These are phyloP conservation scores for Agrotis segetum DNA, from an alignment of 2,888 invertebrate genomes.

Conservation along the genomic window DNA sequence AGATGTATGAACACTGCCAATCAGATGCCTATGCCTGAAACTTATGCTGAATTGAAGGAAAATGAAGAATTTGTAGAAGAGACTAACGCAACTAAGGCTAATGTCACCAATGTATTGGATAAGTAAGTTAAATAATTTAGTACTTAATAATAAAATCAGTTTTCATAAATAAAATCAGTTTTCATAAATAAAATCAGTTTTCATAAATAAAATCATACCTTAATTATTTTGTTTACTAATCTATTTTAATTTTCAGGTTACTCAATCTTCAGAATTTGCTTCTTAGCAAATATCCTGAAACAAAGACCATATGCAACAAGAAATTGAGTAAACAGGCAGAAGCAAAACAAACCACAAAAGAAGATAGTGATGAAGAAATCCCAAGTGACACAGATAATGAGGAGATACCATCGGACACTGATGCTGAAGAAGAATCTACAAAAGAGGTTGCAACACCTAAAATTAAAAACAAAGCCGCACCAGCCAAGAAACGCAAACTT, in stretches of 20 bases:
- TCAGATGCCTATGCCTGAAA: conserved; percentile 93
- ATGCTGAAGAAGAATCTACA: conserved; percentile 79
- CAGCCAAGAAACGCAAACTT: conserved; percentile 88
- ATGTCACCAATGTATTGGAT: conserved; percentile 91
- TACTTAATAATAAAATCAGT: too few species aligned
- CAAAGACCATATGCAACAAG: conserved; percentile 88
- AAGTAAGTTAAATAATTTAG: conserved; percentile 82
- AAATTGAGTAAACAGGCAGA: conserved; percentile 69
- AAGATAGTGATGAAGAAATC: conserved; percentile 85
- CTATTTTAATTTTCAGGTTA: conserved; percentile 78
- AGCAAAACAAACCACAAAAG: conserved; percentile 69
- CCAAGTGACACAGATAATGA: conserved; percentile 91
- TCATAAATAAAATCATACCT: background rate
- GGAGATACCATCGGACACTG: conserved; percentile 92
- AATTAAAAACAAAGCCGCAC: conserved; percentile 63
- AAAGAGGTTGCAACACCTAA: conserved; percentile 64
- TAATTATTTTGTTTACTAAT: conserved; percentile 4
- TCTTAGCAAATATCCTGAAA: conserved; percentile 93
- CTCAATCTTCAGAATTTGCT: conserved; percentile 85
- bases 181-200: background rate
- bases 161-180: background rate
- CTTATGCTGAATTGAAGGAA: conserved; percentile 85
- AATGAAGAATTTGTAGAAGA: conserved; percentile 89
- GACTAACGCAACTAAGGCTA: conserved; percentile 88
- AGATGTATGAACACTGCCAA: conserved; percentile 95